Base-by-base conservation (phyloP, 2,113 vertebrate species). In the Chloropsis hardwickii region DNA sequence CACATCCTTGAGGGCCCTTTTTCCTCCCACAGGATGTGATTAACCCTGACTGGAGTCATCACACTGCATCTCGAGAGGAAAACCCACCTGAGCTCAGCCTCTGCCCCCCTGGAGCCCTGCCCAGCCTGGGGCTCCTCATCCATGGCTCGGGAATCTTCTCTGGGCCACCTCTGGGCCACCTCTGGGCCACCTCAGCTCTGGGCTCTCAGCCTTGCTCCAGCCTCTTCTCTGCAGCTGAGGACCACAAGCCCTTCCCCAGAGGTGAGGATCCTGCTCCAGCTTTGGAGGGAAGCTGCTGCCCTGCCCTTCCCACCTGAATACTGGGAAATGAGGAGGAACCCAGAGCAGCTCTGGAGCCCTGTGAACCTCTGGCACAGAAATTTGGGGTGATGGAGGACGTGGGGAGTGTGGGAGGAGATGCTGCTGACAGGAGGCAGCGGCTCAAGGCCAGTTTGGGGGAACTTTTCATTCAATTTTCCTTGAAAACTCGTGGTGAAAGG, bases 11-110 rank as follows among this genome's bases (percentile, higher is more conserved):
- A 73, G 61, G 77, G 4, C 61, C 77, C 74, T 31, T 90, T 90
- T 87, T 86, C 88, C 88, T 85, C 37, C 62, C 83, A 91, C 90
- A 92, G 92, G 94, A 95, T 95, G 14, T 95, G 95, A 95, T 84
- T 86, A 92, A 92, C 45, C 29, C 81, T 21, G 72, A 24, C 42
- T 1, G 9, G 86, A 76, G 27, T 86, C 86, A 66, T 16, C 2
- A 0, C 0, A 0, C 79, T 61, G 48, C 80, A 69, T 72, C 70
- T 50, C 4, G 0, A 47, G 78, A 39, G n/a, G 62, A 64, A 92
- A 77, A 78, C 42, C 51, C 90, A 78, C 86, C 71, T 79, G 72
- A 84, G 71, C 54, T 81, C 71, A 73, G 16, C 45, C 39, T 53
- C 64, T 53, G 44, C 27, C 20, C 7, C 0, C 12, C 78, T 56